Evolutionary conservation across 2,888 invertebrate species (phyloP).

Genomic region (Argynnis bischoffii): DNA sequence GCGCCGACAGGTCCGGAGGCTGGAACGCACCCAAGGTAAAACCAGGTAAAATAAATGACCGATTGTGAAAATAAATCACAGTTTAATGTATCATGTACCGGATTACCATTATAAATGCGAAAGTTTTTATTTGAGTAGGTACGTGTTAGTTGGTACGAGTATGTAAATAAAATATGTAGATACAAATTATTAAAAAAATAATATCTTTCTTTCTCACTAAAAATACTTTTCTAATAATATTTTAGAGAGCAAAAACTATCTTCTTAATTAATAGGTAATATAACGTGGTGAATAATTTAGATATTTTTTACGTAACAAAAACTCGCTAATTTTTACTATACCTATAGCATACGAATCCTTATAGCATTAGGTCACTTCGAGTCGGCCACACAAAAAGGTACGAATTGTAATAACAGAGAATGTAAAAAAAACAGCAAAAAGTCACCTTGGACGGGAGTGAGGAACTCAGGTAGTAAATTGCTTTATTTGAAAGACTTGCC

Average conservation of each 20-base stretch:
- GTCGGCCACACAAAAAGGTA: slow-evolving; percentile 68
- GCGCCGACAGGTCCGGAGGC: slow-evolving; percentile 67
- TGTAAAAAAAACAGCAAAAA: slow-evolving; percentile 74
- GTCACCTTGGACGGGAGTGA: slow-evolving; percentile 76
- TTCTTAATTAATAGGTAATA: background rate
- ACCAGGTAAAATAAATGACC: slow-evolving; percentile 31
- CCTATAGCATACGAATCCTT: background rate
- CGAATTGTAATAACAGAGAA: slow-evolving; percentile 62
- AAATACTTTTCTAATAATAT: no score
- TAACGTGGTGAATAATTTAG: background rate
- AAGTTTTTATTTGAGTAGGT: background rate
- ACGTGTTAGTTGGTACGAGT: no score
- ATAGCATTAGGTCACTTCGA: slow-evolving; percentile 30
- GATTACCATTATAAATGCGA: background rate
- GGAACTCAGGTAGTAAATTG: slow-evolving; percentile 79
- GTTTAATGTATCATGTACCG: background rate
- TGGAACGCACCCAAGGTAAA: slow-evolving; percentile 36
- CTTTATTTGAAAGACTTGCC: slow-evolving; percentile 70
- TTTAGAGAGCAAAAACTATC: background rate
- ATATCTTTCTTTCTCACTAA: no score
- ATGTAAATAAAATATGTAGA: no score
- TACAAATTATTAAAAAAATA: no score
- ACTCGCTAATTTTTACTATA: background rate
- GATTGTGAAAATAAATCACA: slow-evolving; percentile 4
- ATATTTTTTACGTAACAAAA: background rate